Evolutionary conservation across 1,140 invertebrate species (phyloP).

Genomic region (Melitaea cinxia): DNA sequence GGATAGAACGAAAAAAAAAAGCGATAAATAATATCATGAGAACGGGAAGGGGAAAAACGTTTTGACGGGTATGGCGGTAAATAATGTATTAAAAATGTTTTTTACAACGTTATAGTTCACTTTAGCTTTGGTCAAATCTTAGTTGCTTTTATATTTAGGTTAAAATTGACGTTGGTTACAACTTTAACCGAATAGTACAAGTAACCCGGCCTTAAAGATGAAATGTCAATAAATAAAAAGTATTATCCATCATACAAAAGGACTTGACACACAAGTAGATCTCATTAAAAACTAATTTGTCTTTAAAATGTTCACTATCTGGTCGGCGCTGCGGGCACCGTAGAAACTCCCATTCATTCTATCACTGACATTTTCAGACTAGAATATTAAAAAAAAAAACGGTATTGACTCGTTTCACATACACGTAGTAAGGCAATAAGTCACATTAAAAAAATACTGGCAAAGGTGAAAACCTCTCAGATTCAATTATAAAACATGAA

Average conservation of each 20-base stretch:
- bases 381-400: conserved; percentile 65
- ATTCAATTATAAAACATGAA: conserved; percentile 47
- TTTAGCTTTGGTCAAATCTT: too few relatives aligned
- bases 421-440: conserved; percentile 49
- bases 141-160: too few relatives aligned
- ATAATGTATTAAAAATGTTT: too few relatives aligned
- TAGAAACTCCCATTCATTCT: conserved; percentile 59
- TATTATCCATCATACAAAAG: conserved; percentile 23
- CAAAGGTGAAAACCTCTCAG: conserved; percentile 63
- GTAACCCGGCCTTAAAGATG: conserved; percentile 19
- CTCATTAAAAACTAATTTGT: conserved; percentile 15
- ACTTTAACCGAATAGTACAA: too few relatives aligned
- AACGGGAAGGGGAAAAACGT: too few relatives aligned
- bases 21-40: too few relatives aligned
- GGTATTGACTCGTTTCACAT: conserved; percentile 54
- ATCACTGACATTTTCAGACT: conserved; percentile 71
- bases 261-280: neutral
- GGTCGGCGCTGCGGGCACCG: conserved; percentile 12
- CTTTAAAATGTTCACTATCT: conserved; percentile 13
- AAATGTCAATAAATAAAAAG: conserved; percentile 52
- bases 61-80: too few relatives aligned
- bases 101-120: too few relatives aligned
- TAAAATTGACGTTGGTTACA: too few relatives aligned
- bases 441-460: conserved; percentile 75
- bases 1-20: too few relatives aligned